Conservation (phyloP, 2,113 vertebrate species). For the Osmerus eperlanus region DNA sequence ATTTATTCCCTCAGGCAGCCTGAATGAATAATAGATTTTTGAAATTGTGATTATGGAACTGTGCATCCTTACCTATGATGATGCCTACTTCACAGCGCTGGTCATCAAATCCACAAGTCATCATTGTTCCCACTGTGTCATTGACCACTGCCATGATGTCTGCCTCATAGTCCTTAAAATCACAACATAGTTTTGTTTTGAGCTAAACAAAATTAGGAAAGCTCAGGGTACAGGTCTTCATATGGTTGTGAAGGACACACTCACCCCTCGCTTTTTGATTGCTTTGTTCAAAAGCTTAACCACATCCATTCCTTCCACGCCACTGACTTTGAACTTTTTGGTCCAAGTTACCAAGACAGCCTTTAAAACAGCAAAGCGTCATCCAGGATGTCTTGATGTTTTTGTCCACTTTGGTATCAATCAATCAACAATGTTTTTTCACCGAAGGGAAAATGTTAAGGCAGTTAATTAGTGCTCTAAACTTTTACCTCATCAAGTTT, state of each 20-base stretch:
- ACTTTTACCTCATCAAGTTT: conserved; percentile 91
- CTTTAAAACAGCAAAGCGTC: conserved; percentile 56
- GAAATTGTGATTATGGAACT: too few species aligned
- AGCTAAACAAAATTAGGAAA: not conserved
- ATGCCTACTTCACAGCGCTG: conserved; percentile 97
- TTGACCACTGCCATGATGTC: conserved; percentile 98
- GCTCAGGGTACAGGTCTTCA: not conserved
- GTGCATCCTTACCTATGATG: conserved; percentile 83
- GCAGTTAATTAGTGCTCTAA: not conserved
- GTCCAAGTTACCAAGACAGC: conserved; percentile 92
- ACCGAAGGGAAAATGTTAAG: not conserved
- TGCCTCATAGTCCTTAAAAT: conserved; percentile 87
- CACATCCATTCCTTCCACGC: conserved; percentile 91
- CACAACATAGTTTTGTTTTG: conserved; percentile 13
- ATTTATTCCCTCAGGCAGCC: too few species aligned
- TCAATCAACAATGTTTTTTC: too few species aligned
- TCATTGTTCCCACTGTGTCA: conserved; percentile 95
- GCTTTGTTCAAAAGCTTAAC: conserved; percentile 91
- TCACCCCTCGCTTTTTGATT: conserved; percentile 96
- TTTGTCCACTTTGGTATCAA: too few species aligned
- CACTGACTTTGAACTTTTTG: conserved; percentile 92
- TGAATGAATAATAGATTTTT: too few species aligned
- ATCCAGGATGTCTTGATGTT: too few species aligned
- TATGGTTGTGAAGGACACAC: conserved; percentile 2
- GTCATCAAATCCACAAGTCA: conserved; percentile 97